Conservation (phyloP, 2,888 invertebrate genomes). For the Himalopsyche japonica region DNA sequence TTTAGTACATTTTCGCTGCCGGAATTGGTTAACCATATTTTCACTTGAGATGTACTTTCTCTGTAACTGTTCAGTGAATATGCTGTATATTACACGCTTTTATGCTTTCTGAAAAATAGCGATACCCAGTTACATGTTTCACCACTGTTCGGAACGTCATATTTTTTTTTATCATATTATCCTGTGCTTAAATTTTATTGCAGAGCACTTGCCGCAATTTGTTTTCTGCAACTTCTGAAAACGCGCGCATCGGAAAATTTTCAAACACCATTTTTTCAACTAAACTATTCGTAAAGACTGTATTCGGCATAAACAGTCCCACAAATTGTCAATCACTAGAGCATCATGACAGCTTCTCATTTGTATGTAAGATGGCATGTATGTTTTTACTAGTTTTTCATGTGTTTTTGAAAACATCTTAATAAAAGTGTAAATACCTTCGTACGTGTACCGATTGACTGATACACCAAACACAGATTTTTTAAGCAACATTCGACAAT, state of each 20-base stretch:
- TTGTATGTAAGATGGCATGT: background rate
- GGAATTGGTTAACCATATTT: no score
- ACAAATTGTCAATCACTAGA: background rate
- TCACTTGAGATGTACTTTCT: no score
- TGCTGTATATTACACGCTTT: no score
- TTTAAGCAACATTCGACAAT: background rate
- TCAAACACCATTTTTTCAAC: background rate
- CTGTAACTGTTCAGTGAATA: no score
- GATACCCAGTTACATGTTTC: no score
- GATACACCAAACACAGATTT: background rate
- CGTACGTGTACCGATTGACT: background rate
- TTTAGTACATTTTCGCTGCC: no score
- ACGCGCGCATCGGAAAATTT: background rate
- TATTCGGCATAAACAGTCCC: background rate
- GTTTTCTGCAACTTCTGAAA: no score
- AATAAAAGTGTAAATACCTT: background rate
- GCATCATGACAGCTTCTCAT: background rate
- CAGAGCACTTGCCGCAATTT: no score
- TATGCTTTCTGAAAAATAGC: no score
- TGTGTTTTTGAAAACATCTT: background rate
- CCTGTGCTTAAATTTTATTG: no score
- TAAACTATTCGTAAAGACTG: background rate
- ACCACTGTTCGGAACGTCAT: no score
- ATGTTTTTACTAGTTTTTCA: background rate
- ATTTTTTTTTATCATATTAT: no score